Percentiles rank a stretch among this genome's conserved stretches.
Conservation (phyloP, 2,888 invertebrate genomes). For the Conops quadrifasciatus region DNA sequence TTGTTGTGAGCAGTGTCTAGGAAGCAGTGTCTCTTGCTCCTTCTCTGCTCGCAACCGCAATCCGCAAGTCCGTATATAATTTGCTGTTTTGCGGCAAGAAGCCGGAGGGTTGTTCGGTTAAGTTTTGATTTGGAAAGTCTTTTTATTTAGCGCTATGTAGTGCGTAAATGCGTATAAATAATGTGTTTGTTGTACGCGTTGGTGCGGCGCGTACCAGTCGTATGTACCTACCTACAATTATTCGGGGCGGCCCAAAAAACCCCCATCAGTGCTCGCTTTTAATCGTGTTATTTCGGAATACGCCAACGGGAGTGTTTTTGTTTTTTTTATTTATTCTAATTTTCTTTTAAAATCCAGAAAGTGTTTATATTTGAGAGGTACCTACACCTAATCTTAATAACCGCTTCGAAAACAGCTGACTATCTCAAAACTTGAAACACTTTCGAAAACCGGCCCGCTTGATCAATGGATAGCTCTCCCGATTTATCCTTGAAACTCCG, state of each 20-base stretch:
- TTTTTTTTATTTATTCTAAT: not conserved
- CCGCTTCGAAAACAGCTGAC: slow-evolving; percentile 20
- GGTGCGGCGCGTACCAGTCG: not conserved
- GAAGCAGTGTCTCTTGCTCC: not conserved
- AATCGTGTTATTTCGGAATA: too few species aligned
- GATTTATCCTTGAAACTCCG: slow-evolving; percentile 86
- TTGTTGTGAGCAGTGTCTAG: not conserved
- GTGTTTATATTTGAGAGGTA: not conserved
- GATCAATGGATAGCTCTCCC: slow-evolving; percentile 78
- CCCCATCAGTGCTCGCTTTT: too few species aligned
- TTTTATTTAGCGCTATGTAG: too few species aligned
- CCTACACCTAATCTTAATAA: too few species aligned
- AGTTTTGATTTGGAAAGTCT: not conserved
- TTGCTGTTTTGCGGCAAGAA: slow-evolving; percentile 20
- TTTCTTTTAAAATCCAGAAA: not conserved
- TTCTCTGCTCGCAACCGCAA: not conserved
- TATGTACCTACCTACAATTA: too few species aligned
- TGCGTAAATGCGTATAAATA: slow-evolving; percentile 14
- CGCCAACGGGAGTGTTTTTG: not conserved
- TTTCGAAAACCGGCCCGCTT: not conserved
- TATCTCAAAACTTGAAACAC: not conserved
- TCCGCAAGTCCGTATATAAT: slow-evolving; percentile 14
- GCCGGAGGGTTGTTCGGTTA: slow-evolving; percentile 18
- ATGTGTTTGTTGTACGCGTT: slow-evolving; percentile 3
- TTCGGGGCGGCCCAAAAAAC: too few species aligned